Conservation (phyloP, 2,888 invertebrate species). For the Drosophila demipolita region DNA sequence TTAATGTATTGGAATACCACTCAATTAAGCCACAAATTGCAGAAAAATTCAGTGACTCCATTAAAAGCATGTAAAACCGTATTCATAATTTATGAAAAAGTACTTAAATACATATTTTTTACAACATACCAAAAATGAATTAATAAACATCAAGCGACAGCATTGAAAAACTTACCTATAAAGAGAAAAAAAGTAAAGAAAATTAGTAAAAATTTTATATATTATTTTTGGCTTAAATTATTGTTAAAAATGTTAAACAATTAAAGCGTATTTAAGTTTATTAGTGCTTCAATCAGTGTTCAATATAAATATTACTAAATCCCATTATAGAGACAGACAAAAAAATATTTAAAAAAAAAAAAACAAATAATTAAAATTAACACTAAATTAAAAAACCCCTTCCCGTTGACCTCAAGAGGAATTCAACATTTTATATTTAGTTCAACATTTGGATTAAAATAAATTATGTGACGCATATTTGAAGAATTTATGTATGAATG, state of each 20-base stretch:
- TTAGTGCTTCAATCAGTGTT: slow-evolving; percentile 27
- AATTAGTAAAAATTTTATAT: not conserved
- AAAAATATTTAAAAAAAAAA: not conserved
- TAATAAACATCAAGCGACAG: slow-evolving; percentile 25
- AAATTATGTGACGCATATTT: slow-evolving; percentile 45
- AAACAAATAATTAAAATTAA: not conserved
- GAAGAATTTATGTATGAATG: slow-evolving; percentile 4
- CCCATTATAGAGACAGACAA: not conserved
- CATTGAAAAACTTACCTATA: slow-evolving; percentile 64
- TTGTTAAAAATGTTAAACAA: slow-evolving; percentile 7
- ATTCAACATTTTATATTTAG: slow-evolving; percentile 41
- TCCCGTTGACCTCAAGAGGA: slow-evolving; percentile 48
- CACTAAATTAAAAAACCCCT: slow-evolving; percentile 1
- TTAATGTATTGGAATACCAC: not conserved
- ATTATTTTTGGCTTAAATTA: slow-evolving; percentile 11
- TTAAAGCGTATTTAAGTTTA: slow-evolving; percentile 22
- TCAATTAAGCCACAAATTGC: slow-evolving; percentile 1
- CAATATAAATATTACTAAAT: slow-evolving; percentile 15
- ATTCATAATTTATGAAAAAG: slow-evolving; percentile 4
- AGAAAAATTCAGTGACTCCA: not conserved
- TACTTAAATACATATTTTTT: slow-evolving; percentile 15
- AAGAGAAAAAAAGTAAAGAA: slow-evolving; percentile 42
- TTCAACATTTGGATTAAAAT: slow-evolving; percentile 45
- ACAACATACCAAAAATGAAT: slow-evolving; percentile 61
- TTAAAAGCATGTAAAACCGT: not conserved